Evolutionary conservation across 2,888 invertebrate genomes (phyloP), one percentile per base, ranked within the genome.

Genomic region (Adineta ricciae): DNA sequence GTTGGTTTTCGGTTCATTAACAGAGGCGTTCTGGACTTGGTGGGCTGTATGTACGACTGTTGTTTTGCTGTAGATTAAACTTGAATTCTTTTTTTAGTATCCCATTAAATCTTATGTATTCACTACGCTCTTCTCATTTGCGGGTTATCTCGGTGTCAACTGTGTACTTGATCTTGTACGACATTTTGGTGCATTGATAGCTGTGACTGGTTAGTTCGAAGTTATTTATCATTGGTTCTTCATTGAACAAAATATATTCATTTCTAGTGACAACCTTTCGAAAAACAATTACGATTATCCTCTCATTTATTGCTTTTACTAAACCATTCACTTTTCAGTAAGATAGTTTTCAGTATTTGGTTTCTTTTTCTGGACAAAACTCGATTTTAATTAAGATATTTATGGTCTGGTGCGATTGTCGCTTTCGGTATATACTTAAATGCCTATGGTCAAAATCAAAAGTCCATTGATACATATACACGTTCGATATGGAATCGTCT

Each of bases 311-410:
- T 85, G 93, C 96, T 88, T 97, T 98, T 90, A 93, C 94, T 90
- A 97, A 97, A 91, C 96, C 97, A 4, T 96, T 96, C 89, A 94
- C 95, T 41, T 93, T 94, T 88, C 95, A 95, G 94, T 97, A 83
- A 50, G 83, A 36, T 36, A 2, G 36, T 50, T 46, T 0, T 27
- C 0, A 8, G 11, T 46, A 46, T 46, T 0, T 16, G 16, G 16
- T 41, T 2, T 50, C 21, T 27, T 21, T 2, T 84, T 52, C 11
- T 46, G 46, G n/a, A n/a, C n/a, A n/a, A n/a, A 46, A 46, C 11
- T 46, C 46, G 46, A 46, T 38, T 24, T 41, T 56, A n/a, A n/a
- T 56, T 41, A 38, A 83, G 83, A 56, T 83, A 83, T 46, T 46
- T 83, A 38, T 96, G 96, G 95, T 95, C 96, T 0, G 96, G 96